Conservation (phyloP, 1,140 invertebrate species). For the Anastrepha ludens region DNA sequence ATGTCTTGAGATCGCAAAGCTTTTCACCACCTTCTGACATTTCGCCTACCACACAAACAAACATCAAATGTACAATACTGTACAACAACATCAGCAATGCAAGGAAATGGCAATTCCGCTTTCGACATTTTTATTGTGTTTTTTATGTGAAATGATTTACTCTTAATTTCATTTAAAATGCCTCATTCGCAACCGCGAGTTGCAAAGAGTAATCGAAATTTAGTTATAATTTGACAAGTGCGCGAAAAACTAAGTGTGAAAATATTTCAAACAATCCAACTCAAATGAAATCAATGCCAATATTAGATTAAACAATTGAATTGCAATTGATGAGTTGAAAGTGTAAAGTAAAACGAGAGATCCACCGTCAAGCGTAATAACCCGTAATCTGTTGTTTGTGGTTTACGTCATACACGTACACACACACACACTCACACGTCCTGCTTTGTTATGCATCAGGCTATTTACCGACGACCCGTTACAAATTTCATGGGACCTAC, state of each 20-base stretch:
- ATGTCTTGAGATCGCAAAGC: slow-evolving; percentile 7
- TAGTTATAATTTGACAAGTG: slow-evolving; percentile 53
- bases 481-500: slow-evolving; percentile 69
- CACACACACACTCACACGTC: too few species aligned
- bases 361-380: background rate
- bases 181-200: background rate
- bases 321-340: background rate
- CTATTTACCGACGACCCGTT: slow-evolving; percentile 55
- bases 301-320: background rate
- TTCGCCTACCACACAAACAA: background rate
- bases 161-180: background rate
- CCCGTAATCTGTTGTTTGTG: background rate
- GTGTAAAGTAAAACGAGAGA: background rate
- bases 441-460: slow-evolving; percentile 57
- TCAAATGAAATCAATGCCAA: slow-evolving; percentile 10
- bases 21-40: slow-evolving; percentile 46
- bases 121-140: slow-evolving; percentile 55
- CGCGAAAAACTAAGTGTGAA: slow-evolving; percentile 51
- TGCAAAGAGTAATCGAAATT: slow-evolving; percentile 40
- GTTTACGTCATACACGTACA: background rate
- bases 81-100: background rate
- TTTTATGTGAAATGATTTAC: slow-evolving; percentile 52
- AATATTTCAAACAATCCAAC: background rate
- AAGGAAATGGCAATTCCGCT: background rate
- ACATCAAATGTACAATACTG: background rate